Evolutionary conservation across 2,797 vertebrate genomes (phyloP).

Genomic region (Platalea minor): DNA sequence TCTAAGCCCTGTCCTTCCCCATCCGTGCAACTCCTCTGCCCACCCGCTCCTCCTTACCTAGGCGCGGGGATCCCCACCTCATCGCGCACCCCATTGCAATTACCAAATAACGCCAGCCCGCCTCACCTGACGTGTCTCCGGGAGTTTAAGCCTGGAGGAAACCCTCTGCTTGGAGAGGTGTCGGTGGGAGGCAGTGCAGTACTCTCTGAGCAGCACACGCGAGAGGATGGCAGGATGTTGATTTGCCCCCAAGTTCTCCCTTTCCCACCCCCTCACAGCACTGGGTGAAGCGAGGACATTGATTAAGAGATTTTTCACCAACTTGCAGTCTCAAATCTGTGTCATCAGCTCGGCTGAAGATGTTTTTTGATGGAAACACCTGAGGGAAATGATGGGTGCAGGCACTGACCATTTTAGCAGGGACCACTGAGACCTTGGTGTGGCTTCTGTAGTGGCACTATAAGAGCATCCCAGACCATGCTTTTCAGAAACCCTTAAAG

Average conservation of each 20-base stretch:
- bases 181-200: not conserved
- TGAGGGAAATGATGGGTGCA: not conserved
- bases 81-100: not conserved
- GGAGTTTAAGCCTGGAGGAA: not conserved
- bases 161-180: not conserved
- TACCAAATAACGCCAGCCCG: accelerated
- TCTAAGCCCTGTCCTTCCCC: not conserved
- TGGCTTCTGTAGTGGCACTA: not conserved
- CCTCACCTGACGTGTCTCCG: accelerated
- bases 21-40: not conserved
- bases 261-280: not conserved
- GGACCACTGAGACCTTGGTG: not conserved
- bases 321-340: not conserved
- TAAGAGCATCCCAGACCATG: not conserved
- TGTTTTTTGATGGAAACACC: not conserved
- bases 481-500: not conserved
- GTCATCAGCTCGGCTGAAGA: not conserved
- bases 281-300: not conserved
- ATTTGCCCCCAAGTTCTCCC: not conserved
- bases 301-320: not conserved
- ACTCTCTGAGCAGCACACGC: not conserved
- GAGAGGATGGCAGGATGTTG: not conserved
- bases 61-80: not conserved
- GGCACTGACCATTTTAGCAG: not conserved
- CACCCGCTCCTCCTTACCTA: not conserved